Evolutionary conservation across 2,113 vertebrate species (phyloP).

Genomic region (Prionailurus bengalensis): DNA sequence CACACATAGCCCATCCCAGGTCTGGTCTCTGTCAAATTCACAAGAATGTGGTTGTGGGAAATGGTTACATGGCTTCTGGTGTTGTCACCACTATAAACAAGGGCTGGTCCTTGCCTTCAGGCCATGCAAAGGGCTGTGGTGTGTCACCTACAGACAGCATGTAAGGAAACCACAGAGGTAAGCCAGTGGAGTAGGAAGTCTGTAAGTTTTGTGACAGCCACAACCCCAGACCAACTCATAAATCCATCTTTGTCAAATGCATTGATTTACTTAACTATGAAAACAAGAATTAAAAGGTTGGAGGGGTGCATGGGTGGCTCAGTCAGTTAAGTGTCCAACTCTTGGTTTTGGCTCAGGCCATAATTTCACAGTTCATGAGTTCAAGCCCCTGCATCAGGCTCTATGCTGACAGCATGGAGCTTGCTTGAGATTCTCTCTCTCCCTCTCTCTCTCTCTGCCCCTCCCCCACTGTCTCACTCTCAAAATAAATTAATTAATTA

Average conservation of each 20-base stretch:
- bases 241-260: conserved; percentile 35
- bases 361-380: too few relatives aligned
- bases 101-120: neutral
- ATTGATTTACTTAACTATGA: conserved; percentile 38
- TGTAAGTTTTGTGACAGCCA: conserved; percentile 20
- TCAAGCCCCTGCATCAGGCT: too few relatives aligned
- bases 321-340: too few relatives aligned
- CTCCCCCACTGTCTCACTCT: too few relatives aligned
- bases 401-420: too few relatives aligned
- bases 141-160: conserved; percentile 14
- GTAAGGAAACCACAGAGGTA: conserved; percentile 71
- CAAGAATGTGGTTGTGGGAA: conserved; percentile 68
- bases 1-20: neutral
- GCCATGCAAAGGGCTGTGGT: conserved; percentile 55
- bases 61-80: conserved; percentile 65
- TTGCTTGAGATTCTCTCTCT: too few relatives aligned
- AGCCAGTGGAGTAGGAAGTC: conserved; percentile 21
- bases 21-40: conserved; percentile 30
- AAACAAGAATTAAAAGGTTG: conserved; percentile 19
- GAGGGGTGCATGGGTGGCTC: neutral
- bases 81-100: conserved; percentile 64
- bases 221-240: conserved; percentile 17
- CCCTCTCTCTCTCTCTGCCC: too few relatives aligned
- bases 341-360: too few relatives aligned
- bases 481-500: neutral